These are phyloP conservation scores for Dryobotodes eremita DNA, from an alignment of 2,888 invertebrate species.

Conservation along the genomic window DNA sequence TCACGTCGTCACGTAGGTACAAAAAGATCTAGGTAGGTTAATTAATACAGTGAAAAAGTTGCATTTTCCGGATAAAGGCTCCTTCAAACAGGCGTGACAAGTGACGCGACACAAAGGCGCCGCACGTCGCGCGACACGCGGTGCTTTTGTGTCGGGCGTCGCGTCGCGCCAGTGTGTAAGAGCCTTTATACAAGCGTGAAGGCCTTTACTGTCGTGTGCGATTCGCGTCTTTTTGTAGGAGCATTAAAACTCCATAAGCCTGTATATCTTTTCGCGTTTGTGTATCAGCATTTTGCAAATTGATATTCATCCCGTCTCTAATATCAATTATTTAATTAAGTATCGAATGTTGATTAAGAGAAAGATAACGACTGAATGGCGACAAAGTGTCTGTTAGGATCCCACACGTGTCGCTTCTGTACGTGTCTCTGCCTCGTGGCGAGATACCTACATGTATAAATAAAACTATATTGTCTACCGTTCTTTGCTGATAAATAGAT, in stretches of 20 bases:
- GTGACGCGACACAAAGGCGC: no score
- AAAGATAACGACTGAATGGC: slow-evolving; percentile 55
- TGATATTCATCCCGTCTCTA: neutral
- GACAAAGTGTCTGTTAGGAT: slow-evolving; percentile 70
- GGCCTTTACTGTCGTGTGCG: no score
- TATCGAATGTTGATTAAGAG: slow-evolving; percentile 12
- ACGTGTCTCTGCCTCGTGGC: slow-evolving; percentile 70
- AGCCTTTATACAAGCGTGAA: no score
- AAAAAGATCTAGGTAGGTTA: neutral
- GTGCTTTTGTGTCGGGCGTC: no score
- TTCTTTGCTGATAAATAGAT: slow-evolving; percentile 63
- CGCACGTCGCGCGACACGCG: no score
- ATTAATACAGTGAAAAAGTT: neutral
- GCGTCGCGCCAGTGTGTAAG: no score
- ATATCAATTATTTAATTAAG: neutral
- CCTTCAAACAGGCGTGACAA: no score
- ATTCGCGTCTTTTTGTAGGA: no score
- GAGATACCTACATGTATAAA: slow-evolving; percentile 50
- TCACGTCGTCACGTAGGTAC: neutral
- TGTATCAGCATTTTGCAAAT: neutral
- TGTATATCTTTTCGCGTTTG: neutral
- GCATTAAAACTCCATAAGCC: neutral
- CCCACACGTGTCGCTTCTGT: slow-evolving; percentile 68
- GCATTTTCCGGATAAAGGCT: neutral
- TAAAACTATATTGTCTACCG: slow-evolving; percentile 61